Conservation (phyloP, 2,797 vertebrate genomes). For the Microctenopoma steveboyesi region DNA sequence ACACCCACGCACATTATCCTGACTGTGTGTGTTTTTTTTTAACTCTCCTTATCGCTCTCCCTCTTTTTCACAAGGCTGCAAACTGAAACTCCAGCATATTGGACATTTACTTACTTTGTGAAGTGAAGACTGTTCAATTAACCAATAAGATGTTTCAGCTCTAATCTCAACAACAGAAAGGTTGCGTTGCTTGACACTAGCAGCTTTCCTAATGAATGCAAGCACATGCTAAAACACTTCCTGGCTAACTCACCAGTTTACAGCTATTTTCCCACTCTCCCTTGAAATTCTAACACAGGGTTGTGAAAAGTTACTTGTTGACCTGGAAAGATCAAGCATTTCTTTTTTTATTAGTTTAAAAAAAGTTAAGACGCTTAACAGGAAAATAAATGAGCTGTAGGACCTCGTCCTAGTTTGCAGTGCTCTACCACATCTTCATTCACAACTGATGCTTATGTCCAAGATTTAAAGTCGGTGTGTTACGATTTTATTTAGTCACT, state of each 20-base stretch:
- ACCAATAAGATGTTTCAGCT: too few relatives aligned
- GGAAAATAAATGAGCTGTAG: not conserved
- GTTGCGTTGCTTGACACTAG: too few relatives aligned
- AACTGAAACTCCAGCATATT: too few relatives aligned
- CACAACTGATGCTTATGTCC: slow-evolving; percentile 22
- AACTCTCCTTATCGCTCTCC: not conserved
- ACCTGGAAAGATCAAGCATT: not conserved
- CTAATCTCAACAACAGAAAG: too few relatives aligned
- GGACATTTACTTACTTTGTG: too few relatives aligned
- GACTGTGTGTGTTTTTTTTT: slow-evolving; percentile 6
- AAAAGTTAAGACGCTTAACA: not conserved
- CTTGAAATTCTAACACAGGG: not conserved
- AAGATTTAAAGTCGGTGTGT: slow-evolving; percentile 21
- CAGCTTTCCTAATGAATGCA: too few relatives aligned
- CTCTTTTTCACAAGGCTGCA: slow-evolving; percentile 13
- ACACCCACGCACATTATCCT: slow-evolving; percentile 58
- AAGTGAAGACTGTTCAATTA: too few relatives aligned
- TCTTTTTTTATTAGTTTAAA: not conserved
- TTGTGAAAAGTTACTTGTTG: not conserved
- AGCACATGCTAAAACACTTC: too few relatives aligned
- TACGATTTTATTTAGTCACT: slow-evolving; percentile 45
- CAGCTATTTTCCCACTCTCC: not conserved
- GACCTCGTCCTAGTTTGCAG: slow-evolving; percentile 20
- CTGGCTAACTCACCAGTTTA: too few relatives aligned
- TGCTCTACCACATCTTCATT: slow-evolving; percentile 34